Evolutionary conservation across 2,113 vertebrate species (phyloP).

Genomic region (Istiophorus platypterus): DNA sequence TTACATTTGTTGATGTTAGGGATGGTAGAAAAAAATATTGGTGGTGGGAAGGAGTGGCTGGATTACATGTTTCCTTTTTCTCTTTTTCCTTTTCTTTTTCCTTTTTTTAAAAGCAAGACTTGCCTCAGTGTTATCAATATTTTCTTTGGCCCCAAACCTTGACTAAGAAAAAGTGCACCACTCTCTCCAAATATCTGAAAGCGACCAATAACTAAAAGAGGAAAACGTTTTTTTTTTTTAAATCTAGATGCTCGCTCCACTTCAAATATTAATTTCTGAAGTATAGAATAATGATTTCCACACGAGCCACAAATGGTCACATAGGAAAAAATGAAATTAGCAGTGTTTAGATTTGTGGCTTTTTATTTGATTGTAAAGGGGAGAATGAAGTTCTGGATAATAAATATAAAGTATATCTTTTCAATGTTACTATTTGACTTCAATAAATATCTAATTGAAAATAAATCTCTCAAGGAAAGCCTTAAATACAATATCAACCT

Average conservation of each 20-base stretch:
- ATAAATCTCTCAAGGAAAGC: not conserved
- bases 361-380: not conserved
- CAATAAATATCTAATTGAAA: not conserved
- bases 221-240: not conserved
- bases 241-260: not conserved
- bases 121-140: not conserved
- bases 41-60: not conserved
- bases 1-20: slow-evolving; percentile 10
- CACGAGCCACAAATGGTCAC: not conserved
- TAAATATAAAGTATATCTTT: not conserved
- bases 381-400: not conserved
- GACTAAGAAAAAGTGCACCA: not conserved
- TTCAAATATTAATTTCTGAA: not conserved
- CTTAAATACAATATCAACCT: slow-evolving; percentile 2
- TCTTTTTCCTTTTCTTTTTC: too few relatives aligned
- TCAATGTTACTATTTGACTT: not conserved
- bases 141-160: not conserved
- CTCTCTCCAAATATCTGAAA: not conserved
- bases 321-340: not conserved
- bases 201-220: not conserved
- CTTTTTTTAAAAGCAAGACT: not conserved
- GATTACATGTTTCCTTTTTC: not conserved
- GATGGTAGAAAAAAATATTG: slow-evolving; percentile 3
- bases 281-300: not conserved
- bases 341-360: not conserved